Evolutionary conservation across 1,140 invertebrate genomes (phyloP).

Genomic region (Diuraphis noxia): DNA sequence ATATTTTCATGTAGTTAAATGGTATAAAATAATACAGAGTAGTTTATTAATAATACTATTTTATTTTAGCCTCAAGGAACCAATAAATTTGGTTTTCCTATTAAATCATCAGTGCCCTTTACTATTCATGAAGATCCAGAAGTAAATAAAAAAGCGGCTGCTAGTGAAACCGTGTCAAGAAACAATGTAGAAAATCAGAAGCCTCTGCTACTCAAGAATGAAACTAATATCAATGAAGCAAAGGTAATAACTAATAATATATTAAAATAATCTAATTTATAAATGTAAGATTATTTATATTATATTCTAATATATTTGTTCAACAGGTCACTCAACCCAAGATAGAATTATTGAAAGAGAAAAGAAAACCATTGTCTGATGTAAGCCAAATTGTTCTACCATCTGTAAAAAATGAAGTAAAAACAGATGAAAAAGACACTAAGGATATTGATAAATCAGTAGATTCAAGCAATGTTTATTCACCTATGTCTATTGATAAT

Average conservation of each 20-base stretch:
- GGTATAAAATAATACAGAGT: not conserved
- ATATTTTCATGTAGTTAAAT: not conserved
- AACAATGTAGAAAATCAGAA: conserved; percentile 9
- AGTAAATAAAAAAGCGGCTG: not conserved
- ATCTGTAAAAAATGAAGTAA: not conserved
- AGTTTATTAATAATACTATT: not conserved
- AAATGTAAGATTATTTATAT: not conserved
- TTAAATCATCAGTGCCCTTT: conserved; percentile 41
- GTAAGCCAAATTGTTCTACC: conserved; percentile 26
- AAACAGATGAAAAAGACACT: not conserved
- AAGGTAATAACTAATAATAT: conserved; percentile 17
- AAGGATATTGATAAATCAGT: not conserved
- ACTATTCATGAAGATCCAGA: conserved; percentile 39
- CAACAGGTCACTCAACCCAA: not conserved
- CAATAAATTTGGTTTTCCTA: conserved; percentile 18
- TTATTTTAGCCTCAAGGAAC: conserved; percentile 28
- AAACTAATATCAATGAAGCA: not conserved
- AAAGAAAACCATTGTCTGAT: conserved; percentile 35
- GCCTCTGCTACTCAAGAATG: not conserved
- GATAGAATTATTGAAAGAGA: conserved; percentile 22
- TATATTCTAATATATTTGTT: not conserved
- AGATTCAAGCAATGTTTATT: conserved; percentile 59
- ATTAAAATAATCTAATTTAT: not conserved
- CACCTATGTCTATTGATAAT: conserved; percentile 58
- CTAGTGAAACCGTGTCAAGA: not conserved